A percentile compares a stretch with the other conserved stretches of the same genome.
These are phyloP conservation scores for Polydrusus tereticollis DNA, from an alignment of 2,888 invertebrate species.

Conservation along the genomic window DNA sequence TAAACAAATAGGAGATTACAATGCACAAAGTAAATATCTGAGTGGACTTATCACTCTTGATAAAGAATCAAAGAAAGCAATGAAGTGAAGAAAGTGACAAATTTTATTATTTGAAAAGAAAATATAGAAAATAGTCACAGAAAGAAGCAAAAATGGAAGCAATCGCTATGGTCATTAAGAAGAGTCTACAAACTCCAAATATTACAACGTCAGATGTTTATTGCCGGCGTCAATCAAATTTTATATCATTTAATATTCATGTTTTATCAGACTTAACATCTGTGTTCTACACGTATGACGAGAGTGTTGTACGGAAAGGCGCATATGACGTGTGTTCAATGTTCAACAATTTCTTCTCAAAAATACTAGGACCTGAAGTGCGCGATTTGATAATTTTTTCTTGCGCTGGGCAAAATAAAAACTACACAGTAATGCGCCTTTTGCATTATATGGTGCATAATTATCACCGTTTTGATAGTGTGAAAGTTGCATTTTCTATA, in stretches of 20 bases:
- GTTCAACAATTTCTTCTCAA: background rate
- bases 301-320: background rate
- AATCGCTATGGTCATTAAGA: background rate
- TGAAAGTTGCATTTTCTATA: background rate
- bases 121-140: background rate
- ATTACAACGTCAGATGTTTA: background rate
- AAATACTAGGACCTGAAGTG: background rate
- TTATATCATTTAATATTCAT: background rate
- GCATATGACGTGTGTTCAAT: conserved; percentile 3
- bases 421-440: conserved; percentile 8
- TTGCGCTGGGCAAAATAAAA: background rate
- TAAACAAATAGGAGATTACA: background rate
- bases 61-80: no score
- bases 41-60: background rate
- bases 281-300: background rate
- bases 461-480: background rate
- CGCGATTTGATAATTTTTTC: background rate
- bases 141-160: background rate
- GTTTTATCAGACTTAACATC: conserved; percentile 1
- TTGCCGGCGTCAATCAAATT: no score
- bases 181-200: background rate
- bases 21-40: background rate
- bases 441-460: background rate
- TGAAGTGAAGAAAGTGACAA: background rate
- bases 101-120: background rate